A percentile compares a stretch with the other conserved stretches of the same genome.
phyloP scores from a whole-genome alignment of 2,797 vertebrate genomes.

The Gephyroberyx darwinii region DNA sequence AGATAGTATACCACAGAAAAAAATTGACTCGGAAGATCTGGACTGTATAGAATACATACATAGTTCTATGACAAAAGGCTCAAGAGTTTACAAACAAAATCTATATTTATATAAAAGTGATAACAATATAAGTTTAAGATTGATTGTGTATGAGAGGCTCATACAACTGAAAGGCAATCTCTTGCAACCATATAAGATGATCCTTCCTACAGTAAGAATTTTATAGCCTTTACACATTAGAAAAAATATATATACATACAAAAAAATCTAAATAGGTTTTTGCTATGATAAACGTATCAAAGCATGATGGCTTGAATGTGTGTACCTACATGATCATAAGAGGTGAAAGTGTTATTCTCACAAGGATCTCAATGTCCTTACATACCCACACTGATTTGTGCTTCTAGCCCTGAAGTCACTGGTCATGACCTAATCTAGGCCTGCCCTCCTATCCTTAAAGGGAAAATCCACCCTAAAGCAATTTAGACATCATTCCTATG shows the following conservation, averaged over 20 bases:
- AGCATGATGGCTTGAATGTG: constrained; percentile 86
- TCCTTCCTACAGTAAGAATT: constrained; percentile 68
- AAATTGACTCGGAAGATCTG: constrained; percentile 56
- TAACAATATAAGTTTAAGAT: constrained; percentile 76
- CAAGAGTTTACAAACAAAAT: constrained; percentile 67
- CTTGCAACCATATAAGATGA: constrained; percentile 73
- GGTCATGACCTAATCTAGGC: constrained; percentile 27
- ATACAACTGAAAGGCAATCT: constrained; percentile 80
- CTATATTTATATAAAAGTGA: constrained; percentile 73
- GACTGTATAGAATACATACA: constrained; percentile 64
- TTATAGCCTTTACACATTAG: constrained; percentile 77
- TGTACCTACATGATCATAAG: constrained; percentile 72
- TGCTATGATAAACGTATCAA: constrained; percentile 86
- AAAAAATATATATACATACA: constrained; percentile 84
- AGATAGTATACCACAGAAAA: constrained; percentile 46
- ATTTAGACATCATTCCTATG: constrained; percentile 17
- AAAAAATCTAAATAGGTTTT: constrained; percentile 81
- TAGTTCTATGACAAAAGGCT: constrained; percentile 64
- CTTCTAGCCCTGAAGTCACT: constrained; percentile 46
- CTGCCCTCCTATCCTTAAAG: constrained; percentile 10
- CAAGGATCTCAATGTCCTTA: constrained; percentile 58
- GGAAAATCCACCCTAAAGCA: constrained; percentile 11
- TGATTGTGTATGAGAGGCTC: constrained; percentile 81
- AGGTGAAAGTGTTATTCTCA: constrained; percentile 62
- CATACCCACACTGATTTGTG: constrained; percentile 59